These are phyloP conservation scores for Poeciliopsis turneri DNA, from an alignment of 2,797 vertebrate species.

Conservation along the genomic window DNA sequence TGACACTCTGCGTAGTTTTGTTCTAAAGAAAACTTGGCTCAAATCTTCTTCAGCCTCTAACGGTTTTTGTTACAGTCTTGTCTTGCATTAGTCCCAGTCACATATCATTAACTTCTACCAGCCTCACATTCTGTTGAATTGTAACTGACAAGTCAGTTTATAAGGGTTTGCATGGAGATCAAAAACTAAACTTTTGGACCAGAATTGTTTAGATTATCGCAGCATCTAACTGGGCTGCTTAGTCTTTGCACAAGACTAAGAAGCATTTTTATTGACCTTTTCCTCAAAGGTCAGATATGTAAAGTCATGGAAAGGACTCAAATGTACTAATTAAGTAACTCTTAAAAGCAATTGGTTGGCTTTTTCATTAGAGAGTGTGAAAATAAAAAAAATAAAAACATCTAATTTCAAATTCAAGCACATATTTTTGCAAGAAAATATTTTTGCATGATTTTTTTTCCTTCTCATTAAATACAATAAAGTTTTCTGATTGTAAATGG, in stretches of 20 bases:
- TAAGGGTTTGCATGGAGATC: too few species aligned
- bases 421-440: not conserved
- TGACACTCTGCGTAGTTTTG: not conserved
- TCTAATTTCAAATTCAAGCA: not conserved
- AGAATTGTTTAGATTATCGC: not conserved
- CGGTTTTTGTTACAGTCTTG: not conserved
- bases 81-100: not conserved
- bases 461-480: too few species aligned
- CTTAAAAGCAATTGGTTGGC: not conserved
- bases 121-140: not conserved
- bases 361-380: not conserved
- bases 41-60: not conserved
- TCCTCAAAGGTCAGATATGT: not conserved
- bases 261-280: not conserved
- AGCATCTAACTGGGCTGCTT: not conserved
- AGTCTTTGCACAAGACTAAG: too few species aligned
- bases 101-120: not conserved
- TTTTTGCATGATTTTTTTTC: too few species aligned
- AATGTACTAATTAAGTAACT: not conserved
- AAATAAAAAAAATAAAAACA: not conserved
- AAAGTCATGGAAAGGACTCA: too few species aligned
- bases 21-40: not conserved
- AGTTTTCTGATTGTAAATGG: not conserved
- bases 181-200: not conserved
- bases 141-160: not conserved